Base-by-base conservation (phyloP, 2,888 invertebrate genomes). In the Caenorhabditis sinica region DNA sequence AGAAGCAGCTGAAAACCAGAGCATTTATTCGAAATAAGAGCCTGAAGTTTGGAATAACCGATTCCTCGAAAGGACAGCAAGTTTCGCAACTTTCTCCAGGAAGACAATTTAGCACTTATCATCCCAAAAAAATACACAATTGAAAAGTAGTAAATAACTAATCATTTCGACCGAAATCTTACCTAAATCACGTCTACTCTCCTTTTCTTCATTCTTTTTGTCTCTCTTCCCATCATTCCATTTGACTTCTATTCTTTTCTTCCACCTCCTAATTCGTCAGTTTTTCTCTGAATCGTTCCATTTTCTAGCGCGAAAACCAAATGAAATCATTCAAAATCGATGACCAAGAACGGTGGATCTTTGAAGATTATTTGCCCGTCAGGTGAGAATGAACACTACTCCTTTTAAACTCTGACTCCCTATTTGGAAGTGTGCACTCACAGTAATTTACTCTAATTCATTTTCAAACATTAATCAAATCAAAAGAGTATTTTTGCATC, bases 311-410 rank as follows among this genome's bases (percentile, higher is more conserved):
- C 2, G 80, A 80, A 49, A 65, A 36, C 25, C 56, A 72, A 66
- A 80, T 80, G 80, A 80, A 72, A 72, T 71, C 69, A 6, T 73
- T 80, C 65, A 72, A 80, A 45, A 58, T 72, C 51, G 61, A 72
- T 49, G 61, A 72, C 4, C 58, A 69, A 53, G 83, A 83, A 43
- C 79, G 74, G 30, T 79, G 83, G 83, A 53, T 83, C 45, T 83
- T 83, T 74, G 79, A 83, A 45, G 83, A 83, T 11, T 83, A 71
- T 74, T 53, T 83, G 23, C 83, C 83, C 9, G 58, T 83, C 63
- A 83, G 83, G 83, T 83, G 58, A 77, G 73, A 33, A 6, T 20
- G 6, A 2, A 13, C 2, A 40, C n/a, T 33, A 33, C 13, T 28
- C 30, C 30, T 1, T 30, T 23, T 11, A 49, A 20, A 49, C 53